These are phyloP conservation scores for Acanthaster planci DNA, from an alignment of 35 echinoderm and acorn worm species.

Conservation along the genomic window DNA sequence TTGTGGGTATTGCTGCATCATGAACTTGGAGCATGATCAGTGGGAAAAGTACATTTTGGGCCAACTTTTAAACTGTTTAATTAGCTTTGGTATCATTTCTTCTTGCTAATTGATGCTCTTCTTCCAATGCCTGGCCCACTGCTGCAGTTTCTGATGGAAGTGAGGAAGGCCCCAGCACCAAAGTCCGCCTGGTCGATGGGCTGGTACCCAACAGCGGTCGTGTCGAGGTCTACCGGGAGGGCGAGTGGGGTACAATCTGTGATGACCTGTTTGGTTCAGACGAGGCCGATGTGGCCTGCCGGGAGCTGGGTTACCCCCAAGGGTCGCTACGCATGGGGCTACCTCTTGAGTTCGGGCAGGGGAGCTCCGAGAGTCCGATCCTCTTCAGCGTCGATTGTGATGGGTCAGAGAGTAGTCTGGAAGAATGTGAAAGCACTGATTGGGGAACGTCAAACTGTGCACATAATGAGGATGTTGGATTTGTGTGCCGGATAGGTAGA, in stretches of 20 bases:
- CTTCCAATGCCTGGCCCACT: no score
- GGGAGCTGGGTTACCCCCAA: neutral
- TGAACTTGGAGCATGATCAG: no score
- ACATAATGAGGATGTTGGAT: neutral
- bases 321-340: no score
- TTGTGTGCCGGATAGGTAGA: neutral
- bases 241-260: constrained; percentile 27
- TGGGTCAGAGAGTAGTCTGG: neutral
- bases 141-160: neutral
- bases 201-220: neutral
- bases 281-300: constrained; percentile 12
- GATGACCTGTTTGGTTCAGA: constrained; percentile 10
- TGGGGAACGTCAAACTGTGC: neutral
- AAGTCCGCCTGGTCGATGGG: constrained; percentile 11
- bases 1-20: no score
- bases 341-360: no score
- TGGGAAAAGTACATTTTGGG: no score
- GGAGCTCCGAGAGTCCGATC: neutral
- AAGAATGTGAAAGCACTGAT: neutral
- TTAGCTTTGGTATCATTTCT: no score
- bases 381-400: neutral
- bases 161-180: neutral
- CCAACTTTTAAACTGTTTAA: no score
- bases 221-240: constrained; percentile 17
- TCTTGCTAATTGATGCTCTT: no score